Conservation (phyloP, 1,140 invertebrate genomes). For the Pseudomyrmex pallidus region DNA sequence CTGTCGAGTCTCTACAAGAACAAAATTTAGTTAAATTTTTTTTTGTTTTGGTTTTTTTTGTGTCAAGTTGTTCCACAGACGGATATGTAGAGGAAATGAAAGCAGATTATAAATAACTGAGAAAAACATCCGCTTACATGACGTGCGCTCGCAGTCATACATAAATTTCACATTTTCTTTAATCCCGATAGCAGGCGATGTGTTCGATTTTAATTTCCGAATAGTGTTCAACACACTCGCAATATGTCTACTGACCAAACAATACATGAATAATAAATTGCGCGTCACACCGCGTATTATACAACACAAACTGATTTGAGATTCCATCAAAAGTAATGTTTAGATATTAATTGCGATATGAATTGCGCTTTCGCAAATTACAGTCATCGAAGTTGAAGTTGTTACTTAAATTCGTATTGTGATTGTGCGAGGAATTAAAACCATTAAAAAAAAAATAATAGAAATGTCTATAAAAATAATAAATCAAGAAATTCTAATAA, state of each 20-base stretch:
- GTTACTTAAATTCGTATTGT: too few species aligned
- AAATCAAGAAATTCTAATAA: too few species aligned
- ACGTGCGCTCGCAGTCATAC: neutral
- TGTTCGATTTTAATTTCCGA: slow-evolving; percentile 34
- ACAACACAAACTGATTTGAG: neutral
- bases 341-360: too few species aligned
- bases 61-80: slow-evolving; percentile 18
- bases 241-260: slow-evolving; percentile 4
- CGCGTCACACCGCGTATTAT: neutral
- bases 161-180: slow-evolving; percentile 41
- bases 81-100: neutral
- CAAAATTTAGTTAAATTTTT: too few species aligned
- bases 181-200: slow-evolving; percentile 19
- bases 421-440: too few species aligned
- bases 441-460: too few species aligned
- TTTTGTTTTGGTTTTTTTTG: neutral
- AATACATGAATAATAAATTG: slow-evolving; percentile 15
- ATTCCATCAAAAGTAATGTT: slow-evolving; percentile 2
- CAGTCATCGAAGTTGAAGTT: too few species aligned
- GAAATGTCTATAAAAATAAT: too few species aligned
- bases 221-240: neutral
- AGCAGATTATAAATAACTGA: neutral
- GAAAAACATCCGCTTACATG: slow-evolving; percentile 12
- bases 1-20: too few species aligned
- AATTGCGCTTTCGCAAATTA: too few species aligned